A percentile compares a stretch with the other conserved stretches of the same genome.
Conservation (phyloP, 2,797 vertebrate species). For the Menidia menidia region DNA sequence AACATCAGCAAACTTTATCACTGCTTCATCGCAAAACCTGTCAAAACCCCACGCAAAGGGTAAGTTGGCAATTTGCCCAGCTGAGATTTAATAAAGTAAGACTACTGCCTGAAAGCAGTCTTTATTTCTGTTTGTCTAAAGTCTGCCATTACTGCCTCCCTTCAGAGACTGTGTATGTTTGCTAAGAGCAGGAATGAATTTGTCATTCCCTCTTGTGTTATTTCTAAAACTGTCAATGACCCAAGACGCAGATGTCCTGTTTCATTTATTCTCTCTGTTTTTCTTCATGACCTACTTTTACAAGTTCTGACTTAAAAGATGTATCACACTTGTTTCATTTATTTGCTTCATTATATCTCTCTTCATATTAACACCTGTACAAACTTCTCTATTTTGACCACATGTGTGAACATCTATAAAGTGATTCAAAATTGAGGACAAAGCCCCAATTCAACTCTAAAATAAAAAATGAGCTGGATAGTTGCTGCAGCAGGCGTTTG, state of each 20-base stretch:
- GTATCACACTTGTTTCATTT: constrained; percentile 15
- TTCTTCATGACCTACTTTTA: constrained; percentile 55
- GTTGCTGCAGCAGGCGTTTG: constrained; percentile 24
- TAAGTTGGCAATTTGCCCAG: neutral
- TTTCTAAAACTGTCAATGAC: constrained; percentile 41
- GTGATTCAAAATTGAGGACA: constrained; percentile 40
- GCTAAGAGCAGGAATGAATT: constrained; percentile 31
- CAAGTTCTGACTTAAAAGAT: constrained; percentile 28
- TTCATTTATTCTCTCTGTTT: constrained; percentile 40
- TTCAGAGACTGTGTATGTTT: constrained; percentile 18
- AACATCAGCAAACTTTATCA: neutral
- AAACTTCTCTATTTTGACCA: constrained; percentile 12
- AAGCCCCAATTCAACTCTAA: constrained; percentile 35
- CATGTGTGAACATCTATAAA: constrained; percentile 17
- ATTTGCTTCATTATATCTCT: constrained; percentile 25
- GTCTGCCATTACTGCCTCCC: constrained; percentile 23
- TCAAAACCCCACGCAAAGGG: constrained; percentile 3
- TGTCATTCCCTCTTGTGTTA: constrained; percentile 32
- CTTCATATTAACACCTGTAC: constrained; percentile 40
- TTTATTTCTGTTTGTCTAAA: constrained; percentile 36
- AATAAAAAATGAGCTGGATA: constrained; percentile 27
- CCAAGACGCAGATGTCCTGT: constrained; percentile 58
- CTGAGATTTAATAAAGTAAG: constrained; percentile 3
- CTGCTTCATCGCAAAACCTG: neutral
- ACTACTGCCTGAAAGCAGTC: constrained; percentile 13